Conservation (phyloP, 1,140 invertebrate genomes). For the Coenobita brevimanus region DNA sequence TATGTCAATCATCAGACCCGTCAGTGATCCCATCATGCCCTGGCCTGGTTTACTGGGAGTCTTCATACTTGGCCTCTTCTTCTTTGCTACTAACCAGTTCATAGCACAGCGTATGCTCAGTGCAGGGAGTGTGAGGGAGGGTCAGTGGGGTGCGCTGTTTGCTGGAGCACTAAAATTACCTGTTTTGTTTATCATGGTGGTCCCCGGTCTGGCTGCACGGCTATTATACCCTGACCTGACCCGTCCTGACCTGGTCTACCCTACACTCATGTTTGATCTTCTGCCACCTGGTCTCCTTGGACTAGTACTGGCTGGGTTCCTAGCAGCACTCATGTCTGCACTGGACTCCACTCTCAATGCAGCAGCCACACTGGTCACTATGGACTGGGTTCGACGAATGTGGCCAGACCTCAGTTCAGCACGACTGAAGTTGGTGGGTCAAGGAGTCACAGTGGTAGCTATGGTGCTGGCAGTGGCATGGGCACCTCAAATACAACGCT, state of each 20-base stretch:
- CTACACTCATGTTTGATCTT: constrained; percentile 9
- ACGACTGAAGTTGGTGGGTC: not conserved
- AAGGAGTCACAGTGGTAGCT: not conserved
- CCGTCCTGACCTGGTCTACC: not conserved
- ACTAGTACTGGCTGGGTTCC: not conserved
- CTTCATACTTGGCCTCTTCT: not conserved
- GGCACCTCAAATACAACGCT: not conserved
- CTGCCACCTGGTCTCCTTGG: not conserved
- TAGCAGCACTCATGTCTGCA: constrained; percentile 3
- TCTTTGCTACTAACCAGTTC: constrained; percentile 1
- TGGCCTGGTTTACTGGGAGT: not conserved
- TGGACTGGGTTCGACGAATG: not conserved
- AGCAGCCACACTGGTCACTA: constrained; percentile 12
- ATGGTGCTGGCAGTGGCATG: not conserved
- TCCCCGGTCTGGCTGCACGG: not conserved
- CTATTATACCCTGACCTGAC: not conserved
- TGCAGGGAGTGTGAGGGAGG: not conserved
- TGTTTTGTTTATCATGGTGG: not conserved
- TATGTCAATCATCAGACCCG: not conserved
- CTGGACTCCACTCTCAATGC: constrained; percentile 3
- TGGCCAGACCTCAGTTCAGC: not conserved
- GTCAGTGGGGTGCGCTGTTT: not conserved
- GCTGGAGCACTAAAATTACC: not conserved
- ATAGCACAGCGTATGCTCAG: not conserved
- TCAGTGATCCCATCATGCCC: not conserved